A percentile compares a stretch with the other conserved stretches of the same genome.
phyloP scores from a whole-genome alignment of 2,888 invertebrate genomes.

The Dascillus cervinus region DNA sequence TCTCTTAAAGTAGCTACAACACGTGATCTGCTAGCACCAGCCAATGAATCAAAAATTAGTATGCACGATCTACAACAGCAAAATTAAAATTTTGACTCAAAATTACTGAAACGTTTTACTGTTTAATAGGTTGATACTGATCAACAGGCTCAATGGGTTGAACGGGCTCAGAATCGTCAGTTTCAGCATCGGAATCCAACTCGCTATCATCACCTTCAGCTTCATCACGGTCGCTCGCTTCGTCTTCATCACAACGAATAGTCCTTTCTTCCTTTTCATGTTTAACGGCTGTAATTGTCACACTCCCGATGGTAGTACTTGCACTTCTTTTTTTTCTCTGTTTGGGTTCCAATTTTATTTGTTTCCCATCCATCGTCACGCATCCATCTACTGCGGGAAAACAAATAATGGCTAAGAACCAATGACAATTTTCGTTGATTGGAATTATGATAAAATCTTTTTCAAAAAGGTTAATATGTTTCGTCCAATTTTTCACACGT shows the following conservation, averaged over 20 bases:
- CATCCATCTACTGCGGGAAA: slow-evolving; percentile 77
- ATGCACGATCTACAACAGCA: slow-evolving; percentile 71
- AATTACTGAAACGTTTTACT: slow-evolving; percentile 41
- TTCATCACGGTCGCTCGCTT: slow-evolving; percentile 60
- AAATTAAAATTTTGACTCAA: slow-evolving; percentile 1
- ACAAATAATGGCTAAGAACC: slow-evolving; percentile 96
- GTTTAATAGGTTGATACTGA: slow-evolving; percentile 51
- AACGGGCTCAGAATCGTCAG: slow-evolving; percentile 37
- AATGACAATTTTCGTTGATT: slow-evolving; percentile 96
- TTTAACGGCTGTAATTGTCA: slow-evolving; percentile 52
- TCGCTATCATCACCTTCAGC: slow-evolving; percentile 72
- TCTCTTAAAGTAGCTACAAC: slow-evolving; percentile 87
- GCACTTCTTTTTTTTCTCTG: slow-evolving; percentile 48
- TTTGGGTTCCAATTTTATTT: slow-evolving; percentile 42
- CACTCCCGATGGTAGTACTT: slow-evolving; percentile 60
- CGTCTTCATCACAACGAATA: slow-evolving; percentile 61
- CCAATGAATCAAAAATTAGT: slow-evolving; percentile 90
- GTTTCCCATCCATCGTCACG: slow-evolving; percentile 58
- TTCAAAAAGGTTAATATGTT: slow-evolving; percentile 90
- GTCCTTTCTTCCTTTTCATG: slow-evolving; percentile 45
- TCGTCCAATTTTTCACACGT: slow-evolving; percentile 93
- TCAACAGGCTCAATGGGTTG: slow-evolving; percentile 32
- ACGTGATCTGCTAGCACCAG: slow-evolving; percentile 69
- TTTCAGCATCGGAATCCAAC: slow-evolving; percentile 46
- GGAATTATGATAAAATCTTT: slow-evolving; percentile 96